phyloP scores from a whole-genome alignment of 2,888 invertebrate species.

The Orchesellides sinensis region DNA sequence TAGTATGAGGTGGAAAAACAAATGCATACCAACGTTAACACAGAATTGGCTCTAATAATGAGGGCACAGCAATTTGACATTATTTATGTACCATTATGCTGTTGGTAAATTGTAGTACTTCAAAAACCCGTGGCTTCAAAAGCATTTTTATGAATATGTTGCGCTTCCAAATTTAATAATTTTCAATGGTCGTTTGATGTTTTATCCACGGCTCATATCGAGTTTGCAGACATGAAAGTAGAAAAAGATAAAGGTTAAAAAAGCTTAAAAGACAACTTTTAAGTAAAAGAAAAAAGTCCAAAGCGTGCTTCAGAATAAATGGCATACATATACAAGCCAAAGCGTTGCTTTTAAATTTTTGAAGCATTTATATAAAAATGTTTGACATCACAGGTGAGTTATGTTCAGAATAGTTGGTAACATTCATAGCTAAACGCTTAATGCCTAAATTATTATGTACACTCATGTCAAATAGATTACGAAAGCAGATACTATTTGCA shows the following conservation, averaged over 20 bases:
- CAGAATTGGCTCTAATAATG: too few species aligned
- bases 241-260: slow-evolving; percentile 9
- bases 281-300: not conserved
- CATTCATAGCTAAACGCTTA: too few species aligned
- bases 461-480: too few species aligned
- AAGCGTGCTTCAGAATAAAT: not conserved
- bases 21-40: too few species aligned
- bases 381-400: too few species aligned
- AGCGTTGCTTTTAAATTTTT: slow-evolving; percentile 8
- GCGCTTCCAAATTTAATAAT: slow-evolving; percentile 70
- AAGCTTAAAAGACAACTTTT: slow-evolving; percentile 5
- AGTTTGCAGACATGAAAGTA: slow-evolving; percentile 22
- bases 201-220: slow-evolving; percentile 29
- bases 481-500: too few species aligned
- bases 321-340: not conserved
- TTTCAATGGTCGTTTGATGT: slow-evolving; percentile 63
- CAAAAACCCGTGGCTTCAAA: slow-evolving; percentile 66
- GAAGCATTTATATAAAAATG: not conserved
- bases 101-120: not conserved
- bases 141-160: slow-evolving; percentile 50
- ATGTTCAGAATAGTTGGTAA: too few species aligned
- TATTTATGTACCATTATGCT: not conserved
- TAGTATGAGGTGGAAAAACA: too few species aligned
- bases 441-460: too few species aligned
- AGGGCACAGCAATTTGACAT: too few species aligned